Evolutionary conservation across 2,888 invertebrate species (phyloP), one percentile per base, ranked within the genome.

Genomic region (Zygaena filipendulae): DNA sequence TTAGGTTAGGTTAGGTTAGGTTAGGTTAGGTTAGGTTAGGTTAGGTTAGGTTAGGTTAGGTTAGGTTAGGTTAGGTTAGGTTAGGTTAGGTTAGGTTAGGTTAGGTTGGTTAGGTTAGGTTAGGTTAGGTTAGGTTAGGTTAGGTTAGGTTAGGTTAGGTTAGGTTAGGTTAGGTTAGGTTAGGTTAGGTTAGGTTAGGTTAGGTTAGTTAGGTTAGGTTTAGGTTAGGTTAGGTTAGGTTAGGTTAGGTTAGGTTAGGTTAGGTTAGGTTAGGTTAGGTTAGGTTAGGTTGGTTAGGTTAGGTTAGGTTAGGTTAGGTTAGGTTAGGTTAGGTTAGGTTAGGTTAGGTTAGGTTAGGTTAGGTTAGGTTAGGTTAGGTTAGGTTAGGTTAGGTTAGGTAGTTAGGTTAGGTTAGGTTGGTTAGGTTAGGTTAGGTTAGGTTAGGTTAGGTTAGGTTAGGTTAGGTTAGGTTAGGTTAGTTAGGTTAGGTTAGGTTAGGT

Each of bases 391-490:
- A 38, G 38, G 38, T 38, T 38, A 38, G 38, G 38, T 39, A 36
- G 36, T 27, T 29, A 24, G 30, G 36, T 32, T 36, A 21, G 21
- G 25, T 24, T 21, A 12, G 27, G 31, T 30, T 30, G 35, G 39
- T 38, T 39, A 32, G 36, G 38, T 36, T 37, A 36, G 39, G 39
- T 40, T 40, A 31, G 31, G 28, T 29, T 30, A 28, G 32, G 31
- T 36, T 42, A 29, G 39, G 37, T 45, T 36, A 39, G 38, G 39
- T 39, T 39, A 37, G 39, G 40, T 40, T 43, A 40, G 41, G 40
- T 44, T 38, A 35, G 41, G 39, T 40, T 37, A 33, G 36, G 39
- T 38, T 38, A 37, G 39, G 36, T 36, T 36, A 32, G 35, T 40
- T 42, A 40, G 43, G 40, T 47, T 44, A 32, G 41, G 42, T 40